Percentiles rank a stretch among this genome's conserved stretches.
phyloP scores from a whole-genome alignment of 35 echinoderm and acorn worm genomes.

The Anneissia japonica region DNA sequence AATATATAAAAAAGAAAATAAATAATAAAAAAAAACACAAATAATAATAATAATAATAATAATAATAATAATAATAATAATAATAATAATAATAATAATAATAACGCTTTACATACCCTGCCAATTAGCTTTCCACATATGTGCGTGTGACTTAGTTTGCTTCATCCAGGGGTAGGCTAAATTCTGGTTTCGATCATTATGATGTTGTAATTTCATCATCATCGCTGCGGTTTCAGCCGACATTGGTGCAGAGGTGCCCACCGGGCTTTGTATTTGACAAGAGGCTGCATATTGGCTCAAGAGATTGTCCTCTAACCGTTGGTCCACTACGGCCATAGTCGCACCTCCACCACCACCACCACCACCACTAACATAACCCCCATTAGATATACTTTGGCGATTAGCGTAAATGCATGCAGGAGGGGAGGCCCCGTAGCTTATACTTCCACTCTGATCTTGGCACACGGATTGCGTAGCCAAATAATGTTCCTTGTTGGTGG shows the following conservation, averaged over 20 bases:
- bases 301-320: background rate
- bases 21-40: too few relatives aligned
- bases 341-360: background rate
- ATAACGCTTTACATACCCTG: conserved; percentile 5
- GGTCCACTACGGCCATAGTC: conserved; percentile 13
- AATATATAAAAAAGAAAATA: too few relatives aligned
- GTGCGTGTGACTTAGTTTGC: conserved; percentile 9
- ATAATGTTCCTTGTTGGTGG: background rate
- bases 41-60: too few relatives aligned
- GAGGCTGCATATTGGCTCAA: background rate
- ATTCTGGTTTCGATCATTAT: background rate
- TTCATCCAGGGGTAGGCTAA: conserved; percentile 16
- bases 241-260: background rate
- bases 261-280: background rate
- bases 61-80: too few relatives aligned
- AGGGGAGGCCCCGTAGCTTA: background rate
- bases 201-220: background rate
- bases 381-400: background rate
- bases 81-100: too few relatives aligned
- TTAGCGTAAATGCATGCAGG: background rate
- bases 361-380: background rate
- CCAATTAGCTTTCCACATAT: conserved; percentile 19
- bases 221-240: background rate
- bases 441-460: background rate
- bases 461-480: background rate